Conservation (phyloP, 2,888 invertebrate species). For the Acanthosoma haemorrhoidale region DNA sequence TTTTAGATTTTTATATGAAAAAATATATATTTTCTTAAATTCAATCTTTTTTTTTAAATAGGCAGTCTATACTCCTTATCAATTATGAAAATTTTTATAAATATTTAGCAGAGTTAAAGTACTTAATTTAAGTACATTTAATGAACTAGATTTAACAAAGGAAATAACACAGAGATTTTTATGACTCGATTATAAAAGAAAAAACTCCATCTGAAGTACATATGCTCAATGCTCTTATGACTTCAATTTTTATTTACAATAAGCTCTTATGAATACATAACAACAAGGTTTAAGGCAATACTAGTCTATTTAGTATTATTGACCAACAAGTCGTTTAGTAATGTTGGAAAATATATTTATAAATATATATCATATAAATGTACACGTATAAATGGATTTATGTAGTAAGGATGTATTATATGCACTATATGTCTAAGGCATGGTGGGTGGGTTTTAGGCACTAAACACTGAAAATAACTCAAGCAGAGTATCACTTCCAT, state of each 20-base stretch:
- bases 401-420: slow-evolving; percentile 14
- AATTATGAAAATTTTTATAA: slow-evolving; percentile 5
- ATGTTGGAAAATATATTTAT: slow-evolving; percentile 7
- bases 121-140: slow-evolving; percentile 28
- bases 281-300: slow-evolving; percentile 34
- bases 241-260: slow-evolving; percentile 17
- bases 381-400: background rate
- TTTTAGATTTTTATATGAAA: slow-evolving; percentile 15
- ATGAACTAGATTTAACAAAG: slow-evolving; percentile 12
- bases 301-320: slow-evolving; percentile 35
- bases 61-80: slow-evolving; percentile 29
- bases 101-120: slow-evolving; percentile 23
- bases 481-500: slow-evolving; percentile 9
- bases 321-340: slow-evolving; percentile 4
- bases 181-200: background rate
- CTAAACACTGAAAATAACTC: slow-evolving; percentile 9
- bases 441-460: slow-evolving; percentile 31
- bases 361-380: background rate
- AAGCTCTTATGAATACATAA: slow-evolving; percentile 34
- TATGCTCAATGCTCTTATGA: background rate
- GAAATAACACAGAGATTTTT: slow-evolving; percentile 11
- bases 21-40: slow-evolving; percentile 21
- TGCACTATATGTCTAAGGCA: slow-evolving; percentile 31
- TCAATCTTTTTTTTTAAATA: background rate
- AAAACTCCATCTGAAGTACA: slow-evolving; percentile 5